Percentiles rank a stretch among this genome's conserved stretches.
These are phyloP conservation scores for Zapornia atra DNA, from an alignment of 2,113 vertebrate genomes.

Conservation along the genomic window DNA sequence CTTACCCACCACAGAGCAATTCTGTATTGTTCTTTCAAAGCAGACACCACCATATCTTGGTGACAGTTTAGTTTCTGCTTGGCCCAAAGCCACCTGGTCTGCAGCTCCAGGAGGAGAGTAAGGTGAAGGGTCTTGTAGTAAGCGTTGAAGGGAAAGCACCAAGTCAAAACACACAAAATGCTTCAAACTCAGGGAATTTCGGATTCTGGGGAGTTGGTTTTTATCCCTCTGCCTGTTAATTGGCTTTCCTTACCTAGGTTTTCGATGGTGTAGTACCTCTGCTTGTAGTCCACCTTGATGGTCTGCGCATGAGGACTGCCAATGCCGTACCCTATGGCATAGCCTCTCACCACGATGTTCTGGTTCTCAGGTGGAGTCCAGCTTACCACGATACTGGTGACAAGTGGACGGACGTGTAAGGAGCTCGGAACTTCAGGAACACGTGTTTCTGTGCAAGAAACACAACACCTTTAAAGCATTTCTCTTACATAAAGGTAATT, in stretches of 20 bases:
- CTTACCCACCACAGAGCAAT: background rate
- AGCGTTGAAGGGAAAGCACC: background rate
- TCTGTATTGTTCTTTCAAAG: background rate
- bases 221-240: background rate
- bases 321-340: constrained; percentile 92
- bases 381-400: constrained; percentile 97
- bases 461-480: background rate
- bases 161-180: background rate
- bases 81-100: background rate
- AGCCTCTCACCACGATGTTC: constrained; percentile 95
- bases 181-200: background rate
- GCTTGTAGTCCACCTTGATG: constrained; percentile 97
- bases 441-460: constrained; percentile 80
- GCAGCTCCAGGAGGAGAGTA: background rate
- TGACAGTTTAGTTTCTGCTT: background rate
- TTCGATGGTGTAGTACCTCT: constrained; percentile 97
- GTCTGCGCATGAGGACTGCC: constrained; percentile 96
- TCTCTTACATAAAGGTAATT: background rate
- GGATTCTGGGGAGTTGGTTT: background rate
- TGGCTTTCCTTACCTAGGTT: constrained; percentile 83
- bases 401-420: constrained; percentile 91
- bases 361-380: constrained; percentile 98
- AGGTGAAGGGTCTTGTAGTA: rapidly evolving
- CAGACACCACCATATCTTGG: background rate
- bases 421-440: constrained; percentile 96